These are phyloP conservation scores for Sphaeridia pumilis DNA, from an alignment of 2,888 invertebrate species.

Conservation along the genomic window DNA sequence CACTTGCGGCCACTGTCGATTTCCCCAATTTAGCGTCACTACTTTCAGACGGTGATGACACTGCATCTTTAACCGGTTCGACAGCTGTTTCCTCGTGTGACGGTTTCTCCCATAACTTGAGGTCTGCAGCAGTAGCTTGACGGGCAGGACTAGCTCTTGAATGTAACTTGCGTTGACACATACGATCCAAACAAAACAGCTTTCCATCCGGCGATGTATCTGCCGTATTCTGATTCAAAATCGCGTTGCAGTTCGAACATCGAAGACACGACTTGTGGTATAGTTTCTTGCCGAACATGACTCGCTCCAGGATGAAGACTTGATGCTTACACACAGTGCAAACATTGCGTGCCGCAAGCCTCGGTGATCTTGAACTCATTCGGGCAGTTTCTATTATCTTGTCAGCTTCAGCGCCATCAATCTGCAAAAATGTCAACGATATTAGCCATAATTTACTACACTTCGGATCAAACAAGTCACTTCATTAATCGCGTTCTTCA, in stretches of 20 bases:
- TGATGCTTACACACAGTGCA: conserved; percentile 33
- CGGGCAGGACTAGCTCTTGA: conserved; percentile 2
- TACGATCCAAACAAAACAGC: conserved; percentile 28
- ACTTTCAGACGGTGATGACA: too few species aligned
- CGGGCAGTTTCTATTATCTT: conserved; percentile 21
- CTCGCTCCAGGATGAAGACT: conserved; percentile 31
- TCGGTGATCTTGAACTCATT: conserved; percentile 20
- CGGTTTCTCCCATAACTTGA: conserved; percentile 1
- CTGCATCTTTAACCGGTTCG: too few species aligned
- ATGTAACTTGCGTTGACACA: conserved; percentile 28
- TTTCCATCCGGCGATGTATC: conserved; percentile 27
- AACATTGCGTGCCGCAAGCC: conserved; percentile 21
- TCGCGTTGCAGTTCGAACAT: conserved; percentile 27
- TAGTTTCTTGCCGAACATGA: conserved; percentile 30
- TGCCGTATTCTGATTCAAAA: conserved; percentile 32
- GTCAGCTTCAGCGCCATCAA: conserved; percentile 15
- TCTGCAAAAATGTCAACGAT: not conserved
- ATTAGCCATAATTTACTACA: too few species aligned
- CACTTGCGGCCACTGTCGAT: not conserved
- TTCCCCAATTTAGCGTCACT: not conserved
- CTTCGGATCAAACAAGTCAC: too few species aligned
- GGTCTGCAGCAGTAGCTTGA: not conserved
- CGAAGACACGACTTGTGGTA: conserved; percentile 34
- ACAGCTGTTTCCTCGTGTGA: not conserved
- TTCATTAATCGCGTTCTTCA: too few species aligned